Percentiles rank a stretch among this genome's conserved stretches.
Conservation (phyloP, 2,113 vertebrate species). For the Mirza zaza region DNA sequence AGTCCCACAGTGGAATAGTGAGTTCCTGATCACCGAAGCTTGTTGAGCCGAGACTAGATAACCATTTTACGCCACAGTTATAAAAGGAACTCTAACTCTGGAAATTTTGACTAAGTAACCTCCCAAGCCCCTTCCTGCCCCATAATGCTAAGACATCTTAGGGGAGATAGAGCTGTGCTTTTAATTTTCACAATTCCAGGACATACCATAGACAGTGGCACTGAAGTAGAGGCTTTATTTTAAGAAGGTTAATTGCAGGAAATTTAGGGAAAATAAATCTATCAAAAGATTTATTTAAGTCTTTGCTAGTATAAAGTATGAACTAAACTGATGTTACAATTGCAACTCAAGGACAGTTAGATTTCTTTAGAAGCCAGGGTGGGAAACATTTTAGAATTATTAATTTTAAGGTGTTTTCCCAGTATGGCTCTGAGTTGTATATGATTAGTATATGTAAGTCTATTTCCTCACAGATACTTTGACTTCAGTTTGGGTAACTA, state of each 20-base stretch:
- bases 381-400: background rate
- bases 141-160: background rate
- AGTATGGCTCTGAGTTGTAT: background rate
- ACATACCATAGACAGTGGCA: background rate
- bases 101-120: background rate
- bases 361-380: slow-evolving; percentile 36
- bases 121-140: background rate
- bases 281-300: background rate
- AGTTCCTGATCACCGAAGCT: background rate
- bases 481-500: background rate
- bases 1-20: background rate
- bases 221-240: background rate
- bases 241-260: background rate
- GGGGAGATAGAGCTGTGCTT: background rate
- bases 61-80: background rate
- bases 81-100: background rate
- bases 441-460: background rate
- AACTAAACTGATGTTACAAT: background rate
- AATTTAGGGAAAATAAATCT: background rate
- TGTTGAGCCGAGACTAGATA: background rate
- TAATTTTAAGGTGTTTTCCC: background rate
- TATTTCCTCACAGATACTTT: background rate
- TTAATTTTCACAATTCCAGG: background rate
- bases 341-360: background rate
- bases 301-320: background rate